Evolutionary conservation across 2,888 invertebrate genomes (phyloP), one percentile per base, ranked within the genome.

Genomic region (Tetheella fluctuosa): DNA sequence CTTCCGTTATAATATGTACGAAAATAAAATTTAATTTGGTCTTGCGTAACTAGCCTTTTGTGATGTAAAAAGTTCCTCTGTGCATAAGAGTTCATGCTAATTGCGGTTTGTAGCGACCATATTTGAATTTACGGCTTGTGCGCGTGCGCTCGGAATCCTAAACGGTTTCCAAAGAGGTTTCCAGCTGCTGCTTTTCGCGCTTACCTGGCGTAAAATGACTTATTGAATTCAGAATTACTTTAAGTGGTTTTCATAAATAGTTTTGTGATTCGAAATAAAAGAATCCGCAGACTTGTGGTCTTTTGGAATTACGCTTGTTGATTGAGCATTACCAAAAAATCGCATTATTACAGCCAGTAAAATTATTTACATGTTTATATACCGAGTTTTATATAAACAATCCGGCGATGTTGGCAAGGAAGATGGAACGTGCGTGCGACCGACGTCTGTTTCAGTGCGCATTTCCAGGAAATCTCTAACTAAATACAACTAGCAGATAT

Each of bases 41-140:
- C 62, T 79, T 79, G 73, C 76, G 68, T 79, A 81, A 79, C 71
- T 68, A 68, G 67, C 64, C 59, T 63, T 71, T 73, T 70, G 64
- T 71, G 62, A 72, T 73, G 73, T 69, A 73, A 83, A 83, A 83
- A 83, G 74, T 76, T 75, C 64, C 68, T 73, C 64, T 69, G 67
- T 75, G 65, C 73, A 75, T 70, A 74, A 71, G 66, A 77, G 81
- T 72, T 68, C 77, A 89, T 86, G 84, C 84, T 91, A 88, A 90
- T 91, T 89, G 89, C 86, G 89, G 89, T 90, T 85, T 86, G 89
- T 84, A 80, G 83, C 76, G 57, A 71, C 87, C 86, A 79, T 88
- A 87, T 88, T 88, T 84, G 83, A 84, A 85, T 89, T 88, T 86
- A 88, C 83, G 84, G 83, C 77, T 66, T 72, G 76, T 68, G 80